Base-by-base conservation (phyloP, 1,140 invertebrate species). In the Maconellicoccus hirsutus region DNA sequence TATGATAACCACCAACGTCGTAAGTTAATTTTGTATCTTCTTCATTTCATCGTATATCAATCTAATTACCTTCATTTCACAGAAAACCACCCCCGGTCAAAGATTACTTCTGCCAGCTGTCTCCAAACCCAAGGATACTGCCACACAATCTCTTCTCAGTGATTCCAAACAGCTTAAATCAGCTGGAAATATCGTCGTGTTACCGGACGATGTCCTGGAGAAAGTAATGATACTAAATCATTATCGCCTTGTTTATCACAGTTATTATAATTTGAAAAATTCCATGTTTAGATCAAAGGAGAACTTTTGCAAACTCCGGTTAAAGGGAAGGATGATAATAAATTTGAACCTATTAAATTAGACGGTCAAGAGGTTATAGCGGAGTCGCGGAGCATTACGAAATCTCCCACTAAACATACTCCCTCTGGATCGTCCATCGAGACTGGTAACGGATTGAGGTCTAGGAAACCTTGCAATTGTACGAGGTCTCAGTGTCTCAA, bases 401-500 rank as follows among this genome's bases (percentile, higher is more conserved):
- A 26, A 21, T 25, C 27, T 21, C 59, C 61, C 19, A 21, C 61
- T 3, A 72, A 69, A 26, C 22, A n/a, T n/a, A 27, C 6, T 22
- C n/a, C 22, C 12, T 7, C 66, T 4, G 19, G 21, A 19, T 33
- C 74, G 21, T 72, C 76, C 7, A 78, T 79, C 61, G 75, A 83
- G 22, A 85, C 86, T 75, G 80, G 86, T 1, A 87, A 89, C 77
- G 89, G 87, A 23, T 86, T 89, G 70, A 82, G 88, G 76, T 90
- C 91, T 6, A 83, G 93, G 70, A 97, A 97, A 81, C 94, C 94
- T 12, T 99, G 97, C 79, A 99, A 99, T 79, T 99, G 97, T 81
- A 98, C 94, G 39, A 98, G 98, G 82, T 98, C 96, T 3, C 94
- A 98, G 80, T 99, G 97, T 79, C 84, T 99, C 26, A 99, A 99